Evolutionary conservation across 2,888 invertebrate genomes (phyloP).

Genomic region (Coenonympha arcania): DNA sequence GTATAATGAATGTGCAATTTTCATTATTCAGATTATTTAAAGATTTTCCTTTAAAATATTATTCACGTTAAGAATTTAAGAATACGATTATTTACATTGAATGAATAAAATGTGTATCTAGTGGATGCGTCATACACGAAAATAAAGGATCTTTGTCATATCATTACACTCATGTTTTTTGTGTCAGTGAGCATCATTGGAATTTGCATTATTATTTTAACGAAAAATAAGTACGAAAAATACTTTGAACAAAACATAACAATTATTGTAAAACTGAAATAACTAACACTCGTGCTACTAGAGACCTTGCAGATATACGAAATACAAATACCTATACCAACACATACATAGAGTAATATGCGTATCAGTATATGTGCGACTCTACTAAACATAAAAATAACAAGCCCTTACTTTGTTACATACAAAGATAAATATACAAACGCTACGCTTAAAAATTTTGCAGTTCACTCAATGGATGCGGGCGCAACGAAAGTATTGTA

Average conservation of each 20-base stretch:
- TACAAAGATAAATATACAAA: constrained; percentile 30
- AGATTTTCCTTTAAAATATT: too few species aligned
- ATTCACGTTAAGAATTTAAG: too few species aligned
- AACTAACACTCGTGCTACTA: constrained; percentile 32
- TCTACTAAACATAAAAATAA: background rate
- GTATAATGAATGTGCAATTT: background rate
- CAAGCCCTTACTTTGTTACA: constrained; percentile 32
- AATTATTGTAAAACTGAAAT: too few species aligned
- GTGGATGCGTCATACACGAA: background rate
- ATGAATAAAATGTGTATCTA: too few species aligned
- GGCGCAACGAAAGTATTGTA: too few species aligned
- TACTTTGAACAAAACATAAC: too few species aligned
- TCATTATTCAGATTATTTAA: background rate
- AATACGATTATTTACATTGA: too few species aligned
- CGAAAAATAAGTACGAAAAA: too few species aligned
- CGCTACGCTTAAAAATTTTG: constrained; percentile 11
- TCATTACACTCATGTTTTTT: too few species aligned
- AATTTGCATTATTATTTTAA: too few species aligned
- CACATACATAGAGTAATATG: background rate
- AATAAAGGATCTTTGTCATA: constrained; percentile 12
- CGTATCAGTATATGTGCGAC: constrained; percentile 8
- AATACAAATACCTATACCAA: constrained; percentile 4
- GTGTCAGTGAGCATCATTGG: too few species aligned
- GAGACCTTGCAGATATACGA: constrained; percentile 17
- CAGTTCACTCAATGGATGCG: constrained; percentile 2